Evolutionary conservation across 2,888 invertebrate genomes (phyloP).

Genomic region (Drosophila borealis): DNA sequence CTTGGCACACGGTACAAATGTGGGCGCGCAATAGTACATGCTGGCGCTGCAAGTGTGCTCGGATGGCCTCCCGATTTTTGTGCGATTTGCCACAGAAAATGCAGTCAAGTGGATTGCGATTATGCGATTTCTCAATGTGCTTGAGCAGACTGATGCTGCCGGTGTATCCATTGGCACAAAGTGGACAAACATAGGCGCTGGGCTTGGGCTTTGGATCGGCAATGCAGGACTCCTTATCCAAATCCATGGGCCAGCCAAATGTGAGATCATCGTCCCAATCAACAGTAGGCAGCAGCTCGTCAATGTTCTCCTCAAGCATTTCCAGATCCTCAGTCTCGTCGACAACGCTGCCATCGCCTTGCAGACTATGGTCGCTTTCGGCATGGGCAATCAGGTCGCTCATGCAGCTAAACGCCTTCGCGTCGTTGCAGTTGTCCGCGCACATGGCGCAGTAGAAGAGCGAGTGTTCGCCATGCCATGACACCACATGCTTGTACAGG

Average conservation of each 20-base stretch:
- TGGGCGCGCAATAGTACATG: conserved; percentile 63
- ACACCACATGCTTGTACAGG: conserved; percentile 61
- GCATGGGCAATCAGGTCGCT: conserved; percentile 51
- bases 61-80: conserved; percentile 55
- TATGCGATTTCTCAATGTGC: conserved; percentile 53
- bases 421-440: conserved; percentile 54
- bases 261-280: conserved; percentile 70
- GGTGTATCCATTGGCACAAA: conserved; percentile 62
- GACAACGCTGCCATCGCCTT: conserved; percentile 43
- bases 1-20: conserved; percentile 43
- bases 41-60: conserved; percentile 59
- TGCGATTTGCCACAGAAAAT: conserved; percentile 59
- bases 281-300: conserved; percentile 62
- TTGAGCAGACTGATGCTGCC: conserved; percentile 62
- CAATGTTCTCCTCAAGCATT: conserved; percentile 71
- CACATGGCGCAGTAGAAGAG: conserved; percentile 69
- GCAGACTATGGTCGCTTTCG: conserved; percentile 49
- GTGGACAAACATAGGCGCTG: conserved; percentile 58
- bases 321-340: conserved; percentile 67
- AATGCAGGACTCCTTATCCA: conserved; percentile 67
- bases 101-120: conserved; percentile 52
- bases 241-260: conserved; percentile 66
- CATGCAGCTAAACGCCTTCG: conserved; percentile 51
- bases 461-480: conserved; percentile 68
- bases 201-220: conserved; percentile 57